Conservation (phyloP, 2,797 vertebrate genomes). For the Halcyon smyrnensis region DNA sequence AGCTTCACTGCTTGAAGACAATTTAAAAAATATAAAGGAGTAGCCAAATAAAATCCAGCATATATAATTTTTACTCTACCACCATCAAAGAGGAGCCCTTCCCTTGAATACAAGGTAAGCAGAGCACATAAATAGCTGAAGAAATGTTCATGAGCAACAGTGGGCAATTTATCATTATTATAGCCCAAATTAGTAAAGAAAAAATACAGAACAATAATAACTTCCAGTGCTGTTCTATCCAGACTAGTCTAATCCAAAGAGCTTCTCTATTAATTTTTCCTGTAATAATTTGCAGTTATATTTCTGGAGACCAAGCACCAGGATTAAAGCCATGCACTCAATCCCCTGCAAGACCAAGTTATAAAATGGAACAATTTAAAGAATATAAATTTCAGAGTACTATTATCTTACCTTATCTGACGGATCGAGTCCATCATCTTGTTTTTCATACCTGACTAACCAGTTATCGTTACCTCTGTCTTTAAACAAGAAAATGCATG, state of each 20-base stretch:
- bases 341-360: not conserved
- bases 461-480: slow-evolving; percentile 98
- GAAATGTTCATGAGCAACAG: not conserved
- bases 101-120: not conserved
- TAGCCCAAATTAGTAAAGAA: not conserved
- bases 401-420: slow-evolving; percentile 81
- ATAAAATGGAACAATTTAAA: not conserved
- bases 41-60: not conserved
- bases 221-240: not conserved
- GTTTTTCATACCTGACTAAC: slow-evolving; percentile 93
- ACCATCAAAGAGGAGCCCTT: not conserved
- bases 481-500: slow-evolving; percentile 69
- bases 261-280: not conserved
- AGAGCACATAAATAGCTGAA: not conserved
- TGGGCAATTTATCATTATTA: not conserved
- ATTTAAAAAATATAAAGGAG: not conserved
- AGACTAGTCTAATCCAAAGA: not conserved
- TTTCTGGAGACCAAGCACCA: not conserved
- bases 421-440: slow-evolving; percentile 74
- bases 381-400: not conserved
- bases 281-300: not conserved
- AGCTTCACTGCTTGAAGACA: not conserved
- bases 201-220: not conserved
- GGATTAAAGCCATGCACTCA: not conserved
- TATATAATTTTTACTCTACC: not conserved